These are phyloP conservation scores for Cryptotermes secundus DNA, from an alignment of 1,140 invertebrate species.

Conservation along the genomic window DNA sequence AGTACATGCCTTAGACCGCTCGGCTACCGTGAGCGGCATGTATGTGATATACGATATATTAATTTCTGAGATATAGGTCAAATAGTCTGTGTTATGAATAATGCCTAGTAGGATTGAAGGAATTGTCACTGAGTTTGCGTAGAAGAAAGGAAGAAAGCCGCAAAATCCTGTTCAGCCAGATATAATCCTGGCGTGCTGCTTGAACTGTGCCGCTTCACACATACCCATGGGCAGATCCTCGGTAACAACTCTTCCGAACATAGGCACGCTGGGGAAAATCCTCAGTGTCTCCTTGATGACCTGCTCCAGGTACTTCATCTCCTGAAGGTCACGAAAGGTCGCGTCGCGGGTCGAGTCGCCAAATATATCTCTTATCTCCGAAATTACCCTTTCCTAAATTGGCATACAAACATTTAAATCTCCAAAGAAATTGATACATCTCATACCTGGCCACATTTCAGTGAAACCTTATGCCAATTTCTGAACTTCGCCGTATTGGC, in stretches of 20 bases:
- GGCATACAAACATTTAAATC: neutral
- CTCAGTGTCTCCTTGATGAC: neutral
- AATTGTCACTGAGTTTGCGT: too few relatives aligned
- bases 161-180: too few relatives aligned
- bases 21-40: too few relatives aligned
- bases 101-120: too few relatives aligned
- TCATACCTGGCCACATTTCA: neutral
- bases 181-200: too few relatives aligned
- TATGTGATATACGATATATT: too few relatives aligned
- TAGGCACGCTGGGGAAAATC: neutral
- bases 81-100: neutral
- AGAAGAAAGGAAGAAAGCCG: neutral
- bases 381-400: neutral
- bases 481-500: neutral
- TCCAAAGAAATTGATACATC: neutral
- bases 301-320: constrained; percentile 7
- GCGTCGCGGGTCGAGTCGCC: neutral
- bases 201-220: neutral
- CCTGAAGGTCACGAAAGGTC: neutral
- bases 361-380: neutral
- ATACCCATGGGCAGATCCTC: neutral
- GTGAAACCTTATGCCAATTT: neutral
- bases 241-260: neutral
- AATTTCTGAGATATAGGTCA: too few relatives aligned
- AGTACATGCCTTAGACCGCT: too few relatives aligned